Evolutionary conservation across 2,113 vertebrate genomes (phyloP).

Genomic region (Gasterosteus nipponicus): DNA sequence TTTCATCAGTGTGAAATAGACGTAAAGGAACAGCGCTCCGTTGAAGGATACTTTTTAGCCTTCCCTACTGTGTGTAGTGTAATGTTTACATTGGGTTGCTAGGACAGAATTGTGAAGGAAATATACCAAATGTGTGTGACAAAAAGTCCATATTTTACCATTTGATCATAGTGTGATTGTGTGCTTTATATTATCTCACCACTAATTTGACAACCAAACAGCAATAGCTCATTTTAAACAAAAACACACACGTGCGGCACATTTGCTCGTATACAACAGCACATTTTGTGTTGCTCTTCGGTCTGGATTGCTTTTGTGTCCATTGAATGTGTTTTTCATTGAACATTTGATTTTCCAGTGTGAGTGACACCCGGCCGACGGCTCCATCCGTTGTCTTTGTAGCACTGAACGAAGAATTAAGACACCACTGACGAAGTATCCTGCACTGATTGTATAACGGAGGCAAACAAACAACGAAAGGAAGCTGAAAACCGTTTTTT

Average conservation of each 20-base stretch:
- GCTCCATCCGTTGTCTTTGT: constrained; percentile 55
- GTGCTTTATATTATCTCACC: constrained; percentile 55
- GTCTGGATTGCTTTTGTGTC: constrained; percentile 34
- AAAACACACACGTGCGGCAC: constrained; percentile 50
- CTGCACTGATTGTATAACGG: constrained; percentile 55
- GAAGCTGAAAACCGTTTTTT: constrained; percentile 10
- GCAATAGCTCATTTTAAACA: constrained; percentile 68
- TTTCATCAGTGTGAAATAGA: constrained; percentile 50
- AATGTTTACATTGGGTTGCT: constrained; percentile 75
- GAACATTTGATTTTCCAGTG: constrained; percentile 18
- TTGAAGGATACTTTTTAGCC: constrained; percentile 57
- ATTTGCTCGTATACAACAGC: constrained; percentile 12
- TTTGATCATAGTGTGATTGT: constrained; percentile 62
- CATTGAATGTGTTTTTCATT: constrained; percentile 58
- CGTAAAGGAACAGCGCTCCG: constrained; percentile 38
- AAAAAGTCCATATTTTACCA: constrained; percentile 56
- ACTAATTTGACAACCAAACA: constrained; percentile 55
- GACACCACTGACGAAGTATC: constrained; percentile 38
- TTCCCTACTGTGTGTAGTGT: constrained; percentile 69
- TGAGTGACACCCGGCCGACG: background rate
- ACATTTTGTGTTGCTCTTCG: constrained; percentile 19
- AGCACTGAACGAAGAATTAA: constrained; percentile 50
- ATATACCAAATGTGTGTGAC: constrained; percentile 68
- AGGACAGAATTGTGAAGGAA: constrained; percentile 48
- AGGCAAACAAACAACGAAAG: constrained; percentile 29